A percentile compares a stretch with the other conserved stretches of the same genome.
phyloP scores from a whole-genome alignment of 2,888 invertebrate species.

The Trimorus sp. region DNA sequence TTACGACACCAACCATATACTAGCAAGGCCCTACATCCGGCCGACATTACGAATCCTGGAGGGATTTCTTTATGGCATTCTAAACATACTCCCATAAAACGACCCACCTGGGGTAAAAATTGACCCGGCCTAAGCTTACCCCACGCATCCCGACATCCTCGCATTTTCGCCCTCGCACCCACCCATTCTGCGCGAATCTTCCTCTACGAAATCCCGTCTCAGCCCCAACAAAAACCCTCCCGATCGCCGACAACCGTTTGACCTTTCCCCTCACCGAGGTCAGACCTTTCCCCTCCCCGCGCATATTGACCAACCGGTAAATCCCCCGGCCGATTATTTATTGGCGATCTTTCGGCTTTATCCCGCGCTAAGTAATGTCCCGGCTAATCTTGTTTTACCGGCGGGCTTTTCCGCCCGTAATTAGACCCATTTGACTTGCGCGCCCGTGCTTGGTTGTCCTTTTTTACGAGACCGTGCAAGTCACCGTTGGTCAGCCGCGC shows the following conservation, averaged over 20 bases:
- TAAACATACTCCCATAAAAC: too few relatives aligned
- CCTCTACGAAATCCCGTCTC: too few relatives aligned
- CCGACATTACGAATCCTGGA: too few relatives aligned
- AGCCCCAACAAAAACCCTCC: background rate
- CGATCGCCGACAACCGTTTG: slow-evolving; percentile 5
- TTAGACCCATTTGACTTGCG: slow-evolving; percentile 53
- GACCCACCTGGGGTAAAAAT: too few relatives aligned
- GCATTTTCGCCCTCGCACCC: too few relatives aligned
- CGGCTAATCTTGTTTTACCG: slow-evolving; percentile 55
- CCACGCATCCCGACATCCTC: too few relatives aligned
- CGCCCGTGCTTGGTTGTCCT: slow-evolving; percentile 11
- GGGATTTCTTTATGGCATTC: too few relatives aligned
- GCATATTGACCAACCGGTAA: slow-evolving; percentile 25
- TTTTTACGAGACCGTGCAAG: slow-evolving; percentile 33
- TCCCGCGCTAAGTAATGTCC: slow-evolving; percentile 45
- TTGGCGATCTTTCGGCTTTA: slow-evolving; percentile 44
- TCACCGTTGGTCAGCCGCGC: slow-evolving; percentile 30
- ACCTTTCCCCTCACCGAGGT: slow-evolving; percentile 19
- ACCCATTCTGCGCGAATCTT: too few relatives aligned
- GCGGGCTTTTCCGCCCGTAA: slow-evolving; percentile 43
- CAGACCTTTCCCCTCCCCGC: slow-evolving; percentile 21
- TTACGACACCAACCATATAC: too few relatives aligned
- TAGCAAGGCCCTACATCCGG: too few relatives aligned
- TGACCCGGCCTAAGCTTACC: too few relatives aligned
- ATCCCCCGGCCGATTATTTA: slow-evolving; percentile 31